These are phyloP conservation scores for Dasyornis broadbenti DNA, from an alignment of 2,113 vertebrate species.

Conservation along the genomic window DNA sequence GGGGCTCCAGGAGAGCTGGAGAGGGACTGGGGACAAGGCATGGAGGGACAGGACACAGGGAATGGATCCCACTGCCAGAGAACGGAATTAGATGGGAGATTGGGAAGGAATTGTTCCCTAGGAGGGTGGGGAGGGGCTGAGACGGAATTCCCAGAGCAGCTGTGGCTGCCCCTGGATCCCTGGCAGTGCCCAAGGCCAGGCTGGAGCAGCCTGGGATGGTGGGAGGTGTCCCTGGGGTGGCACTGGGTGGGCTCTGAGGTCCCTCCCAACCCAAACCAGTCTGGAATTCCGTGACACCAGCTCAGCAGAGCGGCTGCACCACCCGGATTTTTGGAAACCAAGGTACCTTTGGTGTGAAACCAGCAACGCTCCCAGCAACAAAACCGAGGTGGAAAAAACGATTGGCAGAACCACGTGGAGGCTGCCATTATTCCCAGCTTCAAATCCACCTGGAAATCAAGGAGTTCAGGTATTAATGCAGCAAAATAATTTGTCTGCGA, in stretches of 20 bases:
- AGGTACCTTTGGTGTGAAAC: conserved; percentile 86
- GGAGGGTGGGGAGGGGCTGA: rapidly evolving
- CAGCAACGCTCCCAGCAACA: conserved; percentile 81
- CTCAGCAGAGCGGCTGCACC: not conserved
- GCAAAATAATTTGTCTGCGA: not conserved
- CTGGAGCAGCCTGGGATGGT: rapidly evolving
- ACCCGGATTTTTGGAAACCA: not conserved
- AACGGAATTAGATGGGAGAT: not conserved
- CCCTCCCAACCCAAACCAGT: not conserved
- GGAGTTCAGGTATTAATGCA: not conserved
- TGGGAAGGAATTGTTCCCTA: not conserved
- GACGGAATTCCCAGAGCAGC: rapidly evolving
- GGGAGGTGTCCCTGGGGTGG: not conserved
- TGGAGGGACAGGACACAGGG: not conserved
- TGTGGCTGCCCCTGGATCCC: not conserved
- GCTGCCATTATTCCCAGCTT: conserved; percentile 54
- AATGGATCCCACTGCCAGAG: too few relatives aligned
- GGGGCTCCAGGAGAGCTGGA: not conserved
- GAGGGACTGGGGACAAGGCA: not conserved
- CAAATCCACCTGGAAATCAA: conserved; percentile 70
- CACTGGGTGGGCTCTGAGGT: not conserved
- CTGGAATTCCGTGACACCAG: not conserved
- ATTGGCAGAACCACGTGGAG: conserved; percentile 79
- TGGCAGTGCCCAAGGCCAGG: not conserved
- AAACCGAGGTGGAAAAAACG: conserved; percentile 77